Conservation (phyloP, 1,140 invertebrate species). For the Mycetomoellerius zeteki region DNA sequence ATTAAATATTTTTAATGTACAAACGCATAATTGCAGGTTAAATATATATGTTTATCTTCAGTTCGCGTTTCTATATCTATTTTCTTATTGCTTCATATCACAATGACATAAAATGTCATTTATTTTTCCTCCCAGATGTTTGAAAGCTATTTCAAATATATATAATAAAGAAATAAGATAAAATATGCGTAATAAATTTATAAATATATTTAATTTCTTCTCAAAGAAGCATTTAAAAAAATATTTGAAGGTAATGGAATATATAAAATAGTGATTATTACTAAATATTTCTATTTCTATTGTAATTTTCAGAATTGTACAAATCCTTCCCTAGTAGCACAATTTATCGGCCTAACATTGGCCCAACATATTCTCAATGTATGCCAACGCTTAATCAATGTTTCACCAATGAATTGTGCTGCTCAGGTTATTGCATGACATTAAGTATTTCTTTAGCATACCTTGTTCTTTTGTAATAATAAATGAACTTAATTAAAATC, state of each 20-base stretch:
- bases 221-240: background rate
- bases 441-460: background rate
- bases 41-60: background rate
- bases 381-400: too few species aligned
- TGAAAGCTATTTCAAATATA: background rate
- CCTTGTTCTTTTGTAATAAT: background rate
- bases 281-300: background rate
- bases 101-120: background rate
- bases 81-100: background rate
- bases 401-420: too few species aligned
- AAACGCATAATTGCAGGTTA: background rate
- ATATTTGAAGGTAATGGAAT: background rate
- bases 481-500: background rate
- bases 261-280: background rate
- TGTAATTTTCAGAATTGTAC: background rate
- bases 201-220: background rate
- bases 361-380: too few species aligned
- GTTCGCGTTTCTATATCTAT: background rate
- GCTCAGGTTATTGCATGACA: background rate
- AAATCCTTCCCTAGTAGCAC: too few species aligned
- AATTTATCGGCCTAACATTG: too few species aligned
- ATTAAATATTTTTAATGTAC: background rate
- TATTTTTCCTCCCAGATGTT: background rate
- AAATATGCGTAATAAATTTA: background rate
- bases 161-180: background rate